A percentile compares a stretch with the other conserved stretches of the same genome.
Evolutionary conservation across 2,888 invertebrate species (phyloP).

Genomic region (Spilosoma lubricipeda): DNA sequence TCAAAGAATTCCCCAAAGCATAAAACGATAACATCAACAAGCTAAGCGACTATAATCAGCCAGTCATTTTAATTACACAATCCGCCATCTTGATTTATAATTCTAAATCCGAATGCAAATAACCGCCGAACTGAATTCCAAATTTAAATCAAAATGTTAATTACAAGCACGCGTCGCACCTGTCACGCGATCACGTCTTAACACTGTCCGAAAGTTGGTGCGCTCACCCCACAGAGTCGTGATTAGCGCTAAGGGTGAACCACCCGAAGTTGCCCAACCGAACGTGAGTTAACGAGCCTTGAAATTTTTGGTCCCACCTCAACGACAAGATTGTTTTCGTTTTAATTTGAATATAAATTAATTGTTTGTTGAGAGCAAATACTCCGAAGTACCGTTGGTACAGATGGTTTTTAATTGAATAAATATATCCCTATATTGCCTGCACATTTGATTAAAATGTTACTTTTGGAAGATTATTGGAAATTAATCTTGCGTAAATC

Average conservation of each 20-base stretch:
- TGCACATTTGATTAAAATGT: no score
- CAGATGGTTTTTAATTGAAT: slow-evolving; percentile 1
- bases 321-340: slow-evolving; percentile 54
- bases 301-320: slow-evolving; percentile 55
- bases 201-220: slow-evolving; percentile 56
- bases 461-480: no score
- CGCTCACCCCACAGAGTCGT: slow-evolving; percentile 55
- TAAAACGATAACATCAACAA: slow-evolving; percentile 4
- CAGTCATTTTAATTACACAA: slow-evolving; percentile 1
- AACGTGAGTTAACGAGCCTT: slow-evolving; percentile 62
- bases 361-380: slow-evolving; percentile 40
- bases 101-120: slow-evolving; percentile 44
- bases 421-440: background rate
- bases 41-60: slow-evolving; percentile 1
- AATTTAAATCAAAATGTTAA: slow-evolving; percentile 57
- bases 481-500: no score
- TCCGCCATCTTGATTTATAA: slow-evolving; percentile 33
- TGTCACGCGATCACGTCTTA: slow-evolving; percentile 61
- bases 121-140: slow-evolving; percentile 48
- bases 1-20: background rate
- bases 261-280: slow-evolving; percentile 55
- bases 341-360: slow-evolving; percentile 51
- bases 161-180: slow-evolving; percentile 52
- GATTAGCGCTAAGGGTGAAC: slow-evolving; percentile 49
- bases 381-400: slow-evolving; percentile 19